Evolutionary conservation across 2,113 vertebrate genomes (phyloP).

Genomic region (Rallus limicola): DNA sequence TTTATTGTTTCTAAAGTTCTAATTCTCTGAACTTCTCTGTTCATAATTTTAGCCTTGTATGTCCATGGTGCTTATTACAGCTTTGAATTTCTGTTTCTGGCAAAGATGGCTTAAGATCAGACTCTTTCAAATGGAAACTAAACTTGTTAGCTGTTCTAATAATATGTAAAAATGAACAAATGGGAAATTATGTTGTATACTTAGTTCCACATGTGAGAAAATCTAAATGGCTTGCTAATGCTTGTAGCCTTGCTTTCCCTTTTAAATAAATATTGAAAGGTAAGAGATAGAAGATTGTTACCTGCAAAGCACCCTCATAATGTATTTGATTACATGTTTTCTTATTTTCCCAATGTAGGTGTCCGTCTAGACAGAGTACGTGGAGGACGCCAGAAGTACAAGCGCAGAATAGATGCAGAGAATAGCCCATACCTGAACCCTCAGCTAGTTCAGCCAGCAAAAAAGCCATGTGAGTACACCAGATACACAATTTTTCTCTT

Average conservation of each 20-base stretch:
- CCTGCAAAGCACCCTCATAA: not conserved
- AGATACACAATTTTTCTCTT: not conserved
- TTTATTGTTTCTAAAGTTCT: not conserved
- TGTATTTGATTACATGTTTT: constrained; percentile 19
- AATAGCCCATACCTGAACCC: constrained; percentile 99
- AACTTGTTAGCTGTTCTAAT: not conserved
- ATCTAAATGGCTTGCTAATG: not conserved
- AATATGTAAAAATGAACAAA: not conserved
- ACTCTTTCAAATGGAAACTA: not conserved
- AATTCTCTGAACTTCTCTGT: not conserved
- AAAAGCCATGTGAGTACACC: constrained; percentile 97
- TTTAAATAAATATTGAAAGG: not conserved
- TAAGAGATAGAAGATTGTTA: not conserved
- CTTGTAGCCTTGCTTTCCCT: not conserved
- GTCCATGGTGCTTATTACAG: not conserved
- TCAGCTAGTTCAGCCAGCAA: constrained; percentile 95
- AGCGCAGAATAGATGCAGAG: constrained; percentile 99
- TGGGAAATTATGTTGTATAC: not conserved
- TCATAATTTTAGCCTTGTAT: not conserved
- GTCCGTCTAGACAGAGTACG: constrained; percentile 98
- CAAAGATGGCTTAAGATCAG: constrained; percentile 1
- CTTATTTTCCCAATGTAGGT: constrained; percentile 78
- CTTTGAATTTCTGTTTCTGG: not conserved
- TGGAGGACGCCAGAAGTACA: constrained; percentile 98
- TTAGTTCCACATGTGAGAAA: not conserved